Base-by-base conservation (phyloP, 2,113 vertebrate genomes). In the Bolborhynchus lineola region DNA sequence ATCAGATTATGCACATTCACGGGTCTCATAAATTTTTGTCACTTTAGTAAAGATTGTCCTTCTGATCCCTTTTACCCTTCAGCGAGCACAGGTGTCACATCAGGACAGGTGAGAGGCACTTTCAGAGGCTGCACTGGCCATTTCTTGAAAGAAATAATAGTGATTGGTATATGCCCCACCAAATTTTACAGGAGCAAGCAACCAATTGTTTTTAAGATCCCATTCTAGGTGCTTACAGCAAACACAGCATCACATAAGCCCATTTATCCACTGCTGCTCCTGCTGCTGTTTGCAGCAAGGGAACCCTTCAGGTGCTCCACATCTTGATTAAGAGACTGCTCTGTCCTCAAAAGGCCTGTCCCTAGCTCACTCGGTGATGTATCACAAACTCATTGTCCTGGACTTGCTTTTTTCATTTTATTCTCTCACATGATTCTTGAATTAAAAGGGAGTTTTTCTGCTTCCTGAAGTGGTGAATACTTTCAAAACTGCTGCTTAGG, bases 311-410 rank as follows among this genome's bases (percentile, higher is more conserved):
- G 57, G 59, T 84, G 33, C 55, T 91, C 63, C 29, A 75, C 88
- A 96, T 79, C 87, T 89, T 86, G 70, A 89, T 94, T 89, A 96
- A 89, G 71, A 83, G 59, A 86, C 74, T 86, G 24, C 28, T 76
- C n/a, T 91, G 77, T 70, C 72, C 62, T 77, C 64, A 62, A 74
- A 96, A 50, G 13, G 57, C 16, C 31, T 79, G 64, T 57, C 81
- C 84, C 33, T 29, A 76, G 80, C 49, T 86, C 46, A 81, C 90
- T 72, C 62, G 76, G 80, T 49, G 49, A n/a, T 20, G 52, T 55
- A 92, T 37, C 80, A 94, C 81, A 89, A 52, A 90, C 41, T 62
- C 37, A 35, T 82, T 77, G 63, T 95, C 67, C 39, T 90, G 97
- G 39, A 86, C 11, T 83, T 76, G 28, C 28, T 83, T 47, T 11